Evolutionary conservation across 2,888 invertebrate genomes (phyloP), one percentile per base, ranked within the genome.

Genomic region (Cerastis leucographa): DNA sequence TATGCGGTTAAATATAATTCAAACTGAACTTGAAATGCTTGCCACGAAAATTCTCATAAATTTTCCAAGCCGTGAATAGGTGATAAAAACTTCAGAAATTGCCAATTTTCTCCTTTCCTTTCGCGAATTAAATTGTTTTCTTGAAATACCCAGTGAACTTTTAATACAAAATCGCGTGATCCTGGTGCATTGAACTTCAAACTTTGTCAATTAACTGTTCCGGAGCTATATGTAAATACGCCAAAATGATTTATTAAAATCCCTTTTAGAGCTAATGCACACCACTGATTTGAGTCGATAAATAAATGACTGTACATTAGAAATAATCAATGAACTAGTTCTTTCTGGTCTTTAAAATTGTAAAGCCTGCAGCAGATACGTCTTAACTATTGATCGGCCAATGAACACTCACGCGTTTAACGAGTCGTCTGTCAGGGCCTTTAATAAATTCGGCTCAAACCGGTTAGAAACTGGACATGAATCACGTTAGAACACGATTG

Each of bases 391-490:
- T 19, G 49, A 56, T 61, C 56, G 17, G 44, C 25, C 35, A 44
- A 74, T 42, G 22, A 64, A 59, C 35, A 51, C 61, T 17, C 54
- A 61, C 54, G 17, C 44, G 17, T n/a, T 35, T 54, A 65, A 71
- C 22, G 42, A 66, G 17, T 14, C 72, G 74, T 81, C 44, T 73
- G 54, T 64, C 14, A 25, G 44, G 44, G 25, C 49, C 82, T 74
- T 84, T 78, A 72, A 51, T 29, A 78, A 64, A 74, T 84, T 79
- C 79, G 74, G 86, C 73, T 80, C 49, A 17, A 84, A 88, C 89
- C 76, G 68, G 90, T 86, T 87, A 19, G 11, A 7, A 73, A 83
- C 81, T 88, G 88, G 87, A 85, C 80, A 82, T 86, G 85, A 86
- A 85, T 87, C 87, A 87, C 85, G 78, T 79, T 85, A 82, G 69